phyloP scores from a whole-genome alignment of 2,113 vertebrate species.

The Cyanocitta stelleri region DNA sequence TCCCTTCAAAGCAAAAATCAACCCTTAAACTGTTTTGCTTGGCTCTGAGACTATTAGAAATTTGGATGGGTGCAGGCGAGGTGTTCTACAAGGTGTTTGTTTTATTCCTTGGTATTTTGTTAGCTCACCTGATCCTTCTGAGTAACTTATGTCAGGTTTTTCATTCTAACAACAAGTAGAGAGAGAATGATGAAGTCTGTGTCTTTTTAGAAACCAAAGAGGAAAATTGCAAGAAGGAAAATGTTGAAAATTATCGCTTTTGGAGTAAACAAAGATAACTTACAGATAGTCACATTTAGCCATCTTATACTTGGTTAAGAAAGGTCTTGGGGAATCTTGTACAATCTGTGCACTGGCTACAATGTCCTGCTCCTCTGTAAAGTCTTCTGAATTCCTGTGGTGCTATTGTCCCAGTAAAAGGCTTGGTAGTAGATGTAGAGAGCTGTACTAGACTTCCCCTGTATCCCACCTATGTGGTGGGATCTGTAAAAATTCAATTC shows the following conservation, averaged over 20 bases:
- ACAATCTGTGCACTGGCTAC: background rate
- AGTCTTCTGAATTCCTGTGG: background rate
- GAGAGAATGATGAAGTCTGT: background rate
- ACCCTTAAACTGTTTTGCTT: background rate
- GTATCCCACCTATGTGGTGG: accelerated
- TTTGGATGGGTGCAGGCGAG: background rate
- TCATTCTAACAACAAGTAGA: background rate
- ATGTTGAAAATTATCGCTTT: background rate
- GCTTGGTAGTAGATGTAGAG: background rate
- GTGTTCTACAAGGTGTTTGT: background rate
- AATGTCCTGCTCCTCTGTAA: accelerated
- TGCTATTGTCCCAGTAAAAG: background rate
- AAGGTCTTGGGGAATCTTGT: background rate
- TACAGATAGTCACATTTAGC: background rate
- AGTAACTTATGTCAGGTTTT: background rate
- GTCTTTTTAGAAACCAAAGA: background rate
- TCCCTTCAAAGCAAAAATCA: background rate
- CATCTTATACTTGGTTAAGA: background rate
- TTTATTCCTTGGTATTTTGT: background rate
- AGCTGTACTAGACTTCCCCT: background rate
- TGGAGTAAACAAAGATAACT: background rate
- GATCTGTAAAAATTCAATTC: background rate
- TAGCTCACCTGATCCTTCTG: background rate
- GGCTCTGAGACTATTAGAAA: background rate
- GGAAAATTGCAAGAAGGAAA: background rate